phyloP scores from a whole-genome alignment of 2,888 invertebrate species.

The Melanargia galathea region DNA sequence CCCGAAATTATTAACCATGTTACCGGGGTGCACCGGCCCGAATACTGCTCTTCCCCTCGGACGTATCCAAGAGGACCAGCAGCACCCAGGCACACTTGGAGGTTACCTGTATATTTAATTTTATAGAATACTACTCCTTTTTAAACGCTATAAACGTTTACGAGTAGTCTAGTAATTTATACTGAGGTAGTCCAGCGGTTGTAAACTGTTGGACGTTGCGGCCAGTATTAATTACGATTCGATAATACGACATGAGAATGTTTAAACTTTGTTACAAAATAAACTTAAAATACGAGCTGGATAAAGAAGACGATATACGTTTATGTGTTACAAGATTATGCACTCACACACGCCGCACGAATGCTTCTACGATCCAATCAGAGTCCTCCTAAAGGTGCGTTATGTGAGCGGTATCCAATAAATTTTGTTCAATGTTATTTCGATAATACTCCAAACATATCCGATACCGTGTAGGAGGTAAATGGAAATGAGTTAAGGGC shows the following conservation, averaged over 20 bases:
- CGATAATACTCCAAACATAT: conserved; percentile 52
- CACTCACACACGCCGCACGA: conserved; percentile 49
- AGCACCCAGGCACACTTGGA: too few species aligned
- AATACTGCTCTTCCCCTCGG: too few species aligned
- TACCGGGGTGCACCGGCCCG: too few species aligned
- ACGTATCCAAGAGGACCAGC: too few species aligned
- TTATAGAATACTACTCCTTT: conserved; percentile 28
- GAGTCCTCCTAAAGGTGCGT: conserved; percentile 49
- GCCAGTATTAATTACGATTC: conserved; percentile 22
- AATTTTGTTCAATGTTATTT: conserved; percentile 56
- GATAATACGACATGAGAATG: conserved; percentile 25
- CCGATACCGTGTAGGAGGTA: conserved; percentile 44
- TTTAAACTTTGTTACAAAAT: conserved; percentile 26
- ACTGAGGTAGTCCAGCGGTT: conserved; percentile 21
- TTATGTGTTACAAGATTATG: conserved; percentile 48
- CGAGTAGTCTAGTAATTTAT: conserved; percentile 29
- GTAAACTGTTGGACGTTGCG: conserved; percentile 22
- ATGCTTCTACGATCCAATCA: conserved; percentile 53
- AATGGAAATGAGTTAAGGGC: conserved; percentile 39
- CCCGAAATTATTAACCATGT: too few species aligned
- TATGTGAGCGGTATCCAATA: conserved; percentile 55
- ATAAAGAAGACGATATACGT: conserved; percentile 41
- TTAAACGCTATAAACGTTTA: conserved; percentile 23
- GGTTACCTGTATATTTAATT: conserved; percentile 29
- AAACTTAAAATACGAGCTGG: conserved; percentile 25